Percentiles rank a stretch among this genome's conserved stretches.
Conservation (phyloP, 2,113 vertebrate genomes). For the Piprites chloris region DNA sequence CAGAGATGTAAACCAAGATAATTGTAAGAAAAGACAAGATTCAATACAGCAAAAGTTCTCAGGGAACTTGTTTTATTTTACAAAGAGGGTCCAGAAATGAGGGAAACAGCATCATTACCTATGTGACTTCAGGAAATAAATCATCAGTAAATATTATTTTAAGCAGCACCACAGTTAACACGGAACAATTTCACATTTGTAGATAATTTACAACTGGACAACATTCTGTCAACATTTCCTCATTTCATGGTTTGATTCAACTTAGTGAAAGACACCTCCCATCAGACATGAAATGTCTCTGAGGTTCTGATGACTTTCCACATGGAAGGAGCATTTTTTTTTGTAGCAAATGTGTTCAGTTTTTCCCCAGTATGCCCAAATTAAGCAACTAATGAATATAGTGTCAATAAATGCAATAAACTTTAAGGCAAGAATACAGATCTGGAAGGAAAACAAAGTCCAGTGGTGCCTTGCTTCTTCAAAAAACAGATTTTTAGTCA, state of each 20-base stretch:
- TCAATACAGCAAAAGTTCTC: not conserved
- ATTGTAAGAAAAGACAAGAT: not conserved
- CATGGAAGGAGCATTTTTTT: not conserved
- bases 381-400: not conserved
- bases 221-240: slow-evolving; percentile 32
- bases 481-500: not conserved
- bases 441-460: slow-evolving; percentile 11
- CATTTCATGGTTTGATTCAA: slow-evolving; percentile 20
- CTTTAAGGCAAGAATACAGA: not conserved
- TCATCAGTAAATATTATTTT: slow-evolving; percentile 30
- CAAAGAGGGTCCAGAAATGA: not conserved
- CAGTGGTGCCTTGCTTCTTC: slow-evolving; percentile 1
- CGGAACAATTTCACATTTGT: not conserved
- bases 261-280: slow-evolving; percentile 38
- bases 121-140: slow-evolving; percentile 1
- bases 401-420: not conserved
- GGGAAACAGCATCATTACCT: not conserved
- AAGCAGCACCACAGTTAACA: not conserved
- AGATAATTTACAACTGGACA: slow-evolving; percentile 23
- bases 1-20: not conserved
- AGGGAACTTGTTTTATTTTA: not conserved
- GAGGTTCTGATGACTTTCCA: slow-evolving; percentile 30
- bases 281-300: slow-evolving; percentile 9
- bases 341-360: not conserved
- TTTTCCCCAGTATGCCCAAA: not conserved